Percentiles rank a stretch among this genome's conserved stretches.
These are phyloP conservation scores for Pachypeltis micranthus DNA, from an alignment of 1,140 invertebrate genomes.

Conservation along the genomic window DNA sequence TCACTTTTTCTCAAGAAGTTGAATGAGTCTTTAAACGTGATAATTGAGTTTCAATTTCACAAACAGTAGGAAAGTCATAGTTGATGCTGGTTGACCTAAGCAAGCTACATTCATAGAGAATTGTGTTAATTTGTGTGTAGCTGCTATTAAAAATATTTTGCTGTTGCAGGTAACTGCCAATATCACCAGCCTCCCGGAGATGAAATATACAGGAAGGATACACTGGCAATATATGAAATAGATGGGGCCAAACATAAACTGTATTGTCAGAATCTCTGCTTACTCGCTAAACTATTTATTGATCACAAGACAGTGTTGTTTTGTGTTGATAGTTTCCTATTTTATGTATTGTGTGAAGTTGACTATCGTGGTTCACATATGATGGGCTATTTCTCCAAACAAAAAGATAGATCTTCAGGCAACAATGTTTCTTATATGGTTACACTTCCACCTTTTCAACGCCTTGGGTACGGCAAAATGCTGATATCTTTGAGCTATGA, in stretches of 20 bases:
- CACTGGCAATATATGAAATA: constrained; percentile 78
- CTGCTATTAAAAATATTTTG: too few relatives aligned
- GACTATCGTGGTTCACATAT: constrained; percentile 88
- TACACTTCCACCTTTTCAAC: constrained; percentile 90
- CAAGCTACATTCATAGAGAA: too few relatives aligned
- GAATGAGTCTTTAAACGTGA: too few relatives aligned
- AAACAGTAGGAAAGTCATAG: too few relatives aligned
- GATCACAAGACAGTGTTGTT: constrained; percentile 97
- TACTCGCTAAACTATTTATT: constrained; percentile 89
- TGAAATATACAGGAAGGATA: constrained; percentile 88
- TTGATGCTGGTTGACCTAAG: too few relatives aligned
- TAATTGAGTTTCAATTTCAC: too few relatives aligned
- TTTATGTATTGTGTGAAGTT: constrained; percentile 91
- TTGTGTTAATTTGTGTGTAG: too few relatives aligned
- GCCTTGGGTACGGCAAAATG: constrained; percentile 97
- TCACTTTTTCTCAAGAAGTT: too few relatives aligned
- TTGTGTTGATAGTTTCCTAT: constrained; percentile 94
- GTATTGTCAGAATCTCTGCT: constrained; percentile 92
- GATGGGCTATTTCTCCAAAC: constrained; percentile 98
- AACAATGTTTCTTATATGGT: constrained; percentile 98
- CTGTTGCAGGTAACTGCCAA: too few relatives aligned
- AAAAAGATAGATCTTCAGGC: constrained; percentile 95
- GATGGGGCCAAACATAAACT: constrained; percentile 85
- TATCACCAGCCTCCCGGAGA: constrained; percentile 75
- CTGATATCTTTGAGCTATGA: constrained; percentile 92